These are phyloP conservation scores for Drosophila jambulina DNA, from an alignment of 1,140 invertebrate genomes.

Conservation along the genomic window DNA sequence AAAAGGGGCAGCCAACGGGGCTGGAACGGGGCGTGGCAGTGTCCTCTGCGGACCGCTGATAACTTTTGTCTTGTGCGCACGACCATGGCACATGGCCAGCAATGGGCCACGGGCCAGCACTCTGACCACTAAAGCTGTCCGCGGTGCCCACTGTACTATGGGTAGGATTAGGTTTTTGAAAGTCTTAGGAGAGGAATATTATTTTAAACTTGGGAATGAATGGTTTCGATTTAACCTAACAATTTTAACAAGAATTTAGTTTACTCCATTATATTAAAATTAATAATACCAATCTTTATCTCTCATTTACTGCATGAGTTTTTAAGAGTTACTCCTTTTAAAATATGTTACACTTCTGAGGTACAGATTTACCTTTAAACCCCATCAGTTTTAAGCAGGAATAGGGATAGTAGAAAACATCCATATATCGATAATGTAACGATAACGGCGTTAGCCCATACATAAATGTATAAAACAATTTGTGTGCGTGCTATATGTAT, in stretches of 20 bases:
- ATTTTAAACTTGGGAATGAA: background rate
- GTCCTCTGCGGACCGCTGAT: slow-evolving; percentile 58
- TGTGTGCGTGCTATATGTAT: no score
- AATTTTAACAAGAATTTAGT: background rate
- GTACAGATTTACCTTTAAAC: no score
- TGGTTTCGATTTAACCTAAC: background rate
- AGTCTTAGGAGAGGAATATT: background rate
- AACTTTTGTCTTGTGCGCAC: slow-evolving; percentile 65
- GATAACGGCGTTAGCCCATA: no score
- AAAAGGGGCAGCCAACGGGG: slow-evolving; percentile 8
- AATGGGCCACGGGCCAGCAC: slow-evolving; percentile 73
- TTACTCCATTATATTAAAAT: background rate
- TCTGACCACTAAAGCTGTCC: slow-evolving; percentile 66
- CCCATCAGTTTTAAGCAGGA: no score
- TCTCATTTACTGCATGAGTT: background rate
- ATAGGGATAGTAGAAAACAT: no score
- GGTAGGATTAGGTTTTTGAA: background rate
- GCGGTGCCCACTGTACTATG: slow-evolving; percentile 21
- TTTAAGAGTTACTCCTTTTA: no score
- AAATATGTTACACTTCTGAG: no score
- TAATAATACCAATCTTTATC: background rate
- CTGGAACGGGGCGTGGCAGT: slow-evolving; percentile 9
- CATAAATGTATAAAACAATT: no score
- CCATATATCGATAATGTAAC: no score
- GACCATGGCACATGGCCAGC: slow-evolving; percentile 60